Base-by-base conservation (phyloP, 1,140 invertebrate genomes). In the Megathymus violae region DNA sequence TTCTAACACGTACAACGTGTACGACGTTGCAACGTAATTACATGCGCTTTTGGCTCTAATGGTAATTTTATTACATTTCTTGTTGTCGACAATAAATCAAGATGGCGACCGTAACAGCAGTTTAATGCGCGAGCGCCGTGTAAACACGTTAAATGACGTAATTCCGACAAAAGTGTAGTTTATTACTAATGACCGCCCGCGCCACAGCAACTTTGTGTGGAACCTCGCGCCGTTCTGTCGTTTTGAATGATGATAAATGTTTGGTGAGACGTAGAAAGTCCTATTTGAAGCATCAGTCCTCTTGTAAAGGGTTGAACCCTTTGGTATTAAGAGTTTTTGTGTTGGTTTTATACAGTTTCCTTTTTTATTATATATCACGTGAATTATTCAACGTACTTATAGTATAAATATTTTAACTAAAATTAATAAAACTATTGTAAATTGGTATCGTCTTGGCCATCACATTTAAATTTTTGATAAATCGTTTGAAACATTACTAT, bases 101-200 rank as follows among this genome's bases (percentile, higher is more conserved):
- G 56, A 59, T 66, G 56, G 51, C 41, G 36, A 34, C 43, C 56
- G 17, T 60, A 60, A 60, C 58, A 64, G 56, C 58, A 59, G 68
- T 67, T 67, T 69, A 69, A 67, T 69, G 63, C 62, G 34, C 65
- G 46, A 64, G 60, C 50, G 41, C 66, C 71, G 66, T 78, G 73
- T 74, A 78, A 78, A 78, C 66, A 67, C 64, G 62, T 63, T 61
- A 71, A 71, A 73, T 75, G 70, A 73, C 60, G 62, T 71, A 62
- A 70, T 73, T 67, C 51, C 43, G 58, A 66, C 62, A 66, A 72
- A 69, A 68, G 56, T 70, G 61, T 72, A 67, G 56, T 73, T 74
- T 76, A 77, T 73, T 73, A 72, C 64, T 62, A 50, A 46, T 67
- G 50, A 65, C 63, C 64, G 66, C 63, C 61, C 64, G 64, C 36